Percentiles rank a stretch among this genome's conserved stretches.
Evolutionary conservation across 2,888 invertebrate species (phyloP).

Genomic region (Hetaerina titia): DNA sequence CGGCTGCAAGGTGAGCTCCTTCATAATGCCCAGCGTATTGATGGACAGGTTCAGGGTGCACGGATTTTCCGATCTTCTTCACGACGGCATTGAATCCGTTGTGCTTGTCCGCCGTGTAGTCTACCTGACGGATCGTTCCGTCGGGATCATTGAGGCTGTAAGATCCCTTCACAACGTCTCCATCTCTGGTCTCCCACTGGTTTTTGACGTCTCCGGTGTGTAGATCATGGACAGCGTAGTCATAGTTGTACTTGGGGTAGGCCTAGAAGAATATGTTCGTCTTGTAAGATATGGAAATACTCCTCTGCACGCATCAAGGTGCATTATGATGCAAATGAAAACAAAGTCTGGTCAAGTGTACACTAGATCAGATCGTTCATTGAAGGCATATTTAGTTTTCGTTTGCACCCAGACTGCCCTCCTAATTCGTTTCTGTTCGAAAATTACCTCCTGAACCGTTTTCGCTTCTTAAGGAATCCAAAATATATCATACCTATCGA

Average conservation of each 20-base stretch:
- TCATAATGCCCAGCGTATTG: constrained; percentile 43
- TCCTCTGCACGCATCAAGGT: no score
- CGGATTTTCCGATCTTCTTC: constrained; percentile 59
- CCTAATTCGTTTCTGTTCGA: no score
- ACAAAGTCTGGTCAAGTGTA: no score
- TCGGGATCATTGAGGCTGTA: constrained; percentile 68
- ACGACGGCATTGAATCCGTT: constrained; percentile 68
- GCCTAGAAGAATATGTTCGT: background rate
- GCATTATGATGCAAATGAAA: no score
- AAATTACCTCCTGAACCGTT: no score
- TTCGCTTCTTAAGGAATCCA: no score
- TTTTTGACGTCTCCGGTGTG: constrained; percentile 67
- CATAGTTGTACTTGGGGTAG: constrained; percentile 60
- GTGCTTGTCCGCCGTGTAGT: constrained; percentile 67
- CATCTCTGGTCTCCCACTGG: constrained; percentile 67
- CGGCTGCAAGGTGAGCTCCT: constrained; percentile 40
- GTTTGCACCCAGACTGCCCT: no score
- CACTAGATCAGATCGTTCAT: no score
- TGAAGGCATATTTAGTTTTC: no score
- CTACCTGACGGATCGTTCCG: constrained; percentile 57
- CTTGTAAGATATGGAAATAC: no score
- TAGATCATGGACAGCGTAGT: constrained; percentile 66
- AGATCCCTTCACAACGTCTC: constrained; percentile 68
- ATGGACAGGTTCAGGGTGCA: constrained; percentile 47
- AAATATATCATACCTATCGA: no score